Conservation (phyloP, 1,140 invertebrate genomes). For the Telenomus remus region DNA sequence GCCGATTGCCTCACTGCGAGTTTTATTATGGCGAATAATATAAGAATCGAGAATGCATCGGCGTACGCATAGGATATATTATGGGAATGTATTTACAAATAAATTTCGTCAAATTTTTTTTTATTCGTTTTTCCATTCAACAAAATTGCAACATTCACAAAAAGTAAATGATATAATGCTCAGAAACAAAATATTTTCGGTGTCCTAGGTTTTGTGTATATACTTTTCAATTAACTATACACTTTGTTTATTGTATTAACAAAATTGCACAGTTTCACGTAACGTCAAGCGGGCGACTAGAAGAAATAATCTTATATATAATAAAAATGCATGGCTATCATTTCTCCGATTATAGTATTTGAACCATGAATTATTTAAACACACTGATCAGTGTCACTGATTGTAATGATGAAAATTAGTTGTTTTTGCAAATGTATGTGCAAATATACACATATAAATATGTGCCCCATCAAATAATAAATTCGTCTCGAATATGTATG, state of each 20-base stretch:
- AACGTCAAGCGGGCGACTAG: not conserved
- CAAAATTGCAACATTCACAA: no score
- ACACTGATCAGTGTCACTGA: not conserved
- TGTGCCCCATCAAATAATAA: no score
- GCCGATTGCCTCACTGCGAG: constrained; percentile 64
- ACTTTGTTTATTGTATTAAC: not conserved
- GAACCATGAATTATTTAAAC: not conserved
- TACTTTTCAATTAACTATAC: no score
- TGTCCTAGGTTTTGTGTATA: no score
- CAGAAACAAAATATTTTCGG: no score
- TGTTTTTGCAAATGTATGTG: not conserved
- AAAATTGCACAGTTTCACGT: not conserved
- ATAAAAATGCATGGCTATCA: not conserved
- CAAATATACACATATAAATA: no score
- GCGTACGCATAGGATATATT: not conserved
- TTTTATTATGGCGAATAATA: constrained; percentile 37
- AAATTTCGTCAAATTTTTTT: no score
- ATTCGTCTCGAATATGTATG: no score
- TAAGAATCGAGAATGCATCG: constrained; percentile 1
- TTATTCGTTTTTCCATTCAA: no score
- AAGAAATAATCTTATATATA: not conserved
- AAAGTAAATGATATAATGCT: no score
- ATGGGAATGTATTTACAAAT: not conserved
- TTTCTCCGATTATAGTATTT: not conserved
- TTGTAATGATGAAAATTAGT: not conserved